phyloP scores from a whole-genome alignment of 2,113 vertebrate genomes.

The Xiphophorus hellerii region DNA sequence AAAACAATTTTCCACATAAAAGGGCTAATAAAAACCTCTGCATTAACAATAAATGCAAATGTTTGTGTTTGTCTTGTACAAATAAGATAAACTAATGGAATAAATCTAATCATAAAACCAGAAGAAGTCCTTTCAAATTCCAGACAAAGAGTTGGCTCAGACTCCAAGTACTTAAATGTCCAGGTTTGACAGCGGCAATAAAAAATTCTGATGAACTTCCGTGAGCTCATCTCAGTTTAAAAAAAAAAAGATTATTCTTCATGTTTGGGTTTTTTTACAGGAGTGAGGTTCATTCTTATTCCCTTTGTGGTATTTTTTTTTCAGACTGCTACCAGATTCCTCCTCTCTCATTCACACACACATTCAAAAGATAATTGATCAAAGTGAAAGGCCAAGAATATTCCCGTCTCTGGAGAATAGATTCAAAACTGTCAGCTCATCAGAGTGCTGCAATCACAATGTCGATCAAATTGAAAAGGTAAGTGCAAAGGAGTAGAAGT shows the following conservation, averaged over 20 bases:
- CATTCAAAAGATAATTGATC: slow-evolving; percentile 50
- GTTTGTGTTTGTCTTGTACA: too few relatives aligned
- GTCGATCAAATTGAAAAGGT: slow-evolving; percentile 41
- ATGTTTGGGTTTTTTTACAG: slow-evolving; percentile 26
- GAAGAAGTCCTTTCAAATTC: slow-evolving; percentile 37
- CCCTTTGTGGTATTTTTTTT: slow-evolving; percentile 37
- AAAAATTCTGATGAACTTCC: slow-evolving; percentile 58
- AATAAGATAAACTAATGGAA: slow-evolving; percentile 2
- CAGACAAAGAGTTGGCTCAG: slow-evolving; percentile 16
- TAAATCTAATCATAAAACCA: slow-evolving; percentile 36
- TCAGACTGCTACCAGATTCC: slow-evolving; percentile 34
- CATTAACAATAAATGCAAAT: too few relatives aligned
- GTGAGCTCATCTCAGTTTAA: slow-evolving; percentile 44
- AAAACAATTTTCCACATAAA: too few relatives aligned
- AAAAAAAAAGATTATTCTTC: too few relatives aligned
- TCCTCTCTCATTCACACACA: not conserved
- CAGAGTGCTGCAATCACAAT: slow-evolving; percentile 48
- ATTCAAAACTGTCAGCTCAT: slow-evolving; percentile 51
- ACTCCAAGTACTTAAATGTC: slow-evolving; percentile 36
- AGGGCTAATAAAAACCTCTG: too few relatives aligned
- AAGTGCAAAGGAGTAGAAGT: not conserved
- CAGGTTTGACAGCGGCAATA: slow-evolving; percentile 35
- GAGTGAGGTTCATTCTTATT: slow-evolving; percentile 38
- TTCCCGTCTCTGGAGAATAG: slow-evolving; percentile 44
- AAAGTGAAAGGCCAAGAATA: slow-evolving; percentile 49